Evolutionary conservation across 2,113 vertebrate species (phyloP).

Genomic region (Mustelus asterias): DNA sequence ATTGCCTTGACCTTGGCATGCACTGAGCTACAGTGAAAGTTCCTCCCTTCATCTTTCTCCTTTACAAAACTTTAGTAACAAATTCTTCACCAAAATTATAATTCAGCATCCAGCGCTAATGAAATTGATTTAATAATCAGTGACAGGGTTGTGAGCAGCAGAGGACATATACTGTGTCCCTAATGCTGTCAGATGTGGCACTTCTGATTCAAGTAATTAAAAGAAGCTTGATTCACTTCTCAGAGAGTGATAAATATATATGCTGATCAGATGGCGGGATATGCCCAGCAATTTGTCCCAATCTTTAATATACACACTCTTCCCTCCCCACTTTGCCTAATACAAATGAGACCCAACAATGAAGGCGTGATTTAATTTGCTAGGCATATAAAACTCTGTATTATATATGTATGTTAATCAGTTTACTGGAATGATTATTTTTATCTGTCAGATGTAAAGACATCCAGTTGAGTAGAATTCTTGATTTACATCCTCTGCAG

Average conservation of each 20-base stretch:
- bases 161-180: slow-evolving; percentile 11
- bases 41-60: slow-evolving; percentile 24
- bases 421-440: slow-evolving; percentile 32
- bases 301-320: slow-evolving; percentile 22
- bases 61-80: slow-evolving; percentile 10
- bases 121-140: slow-evolving; percentile 33
- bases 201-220: slow-evolving; percentile 30
- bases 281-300: slow-evolving; percentile 28
- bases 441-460: slow-evolving; percentile 28
- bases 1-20: slow-evolving; percentile 25
- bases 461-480: not conserved
- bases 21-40: not conserved
- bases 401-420: slow-evolving; percentile 32
- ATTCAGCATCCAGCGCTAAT: slow-evolving; percentile 24
- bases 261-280: not conserved
- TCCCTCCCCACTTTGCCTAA: slow-evolving; percentile 31
- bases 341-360: slow-evolving; percentile 26
- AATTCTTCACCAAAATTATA: slow-evolving; percentile 11
- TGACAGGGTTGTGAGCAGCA: not conserved
- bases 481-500: slow-evolving; percentile 18
- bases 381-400: not conserved
- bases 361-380: slow-evolving; percentile 34
- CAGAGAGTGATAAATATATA: slow-evolving; percentile 17
- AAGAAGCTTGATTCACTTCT: slow-evolving; percentile 31
- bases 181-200: not conserved